Percentiles rank a stretch among this genome's conserved stretches.
Evolutionary conservation across 2,113 vertebrate genomes (phyloP).

Genomic region (Chitala chitala): DNA sequence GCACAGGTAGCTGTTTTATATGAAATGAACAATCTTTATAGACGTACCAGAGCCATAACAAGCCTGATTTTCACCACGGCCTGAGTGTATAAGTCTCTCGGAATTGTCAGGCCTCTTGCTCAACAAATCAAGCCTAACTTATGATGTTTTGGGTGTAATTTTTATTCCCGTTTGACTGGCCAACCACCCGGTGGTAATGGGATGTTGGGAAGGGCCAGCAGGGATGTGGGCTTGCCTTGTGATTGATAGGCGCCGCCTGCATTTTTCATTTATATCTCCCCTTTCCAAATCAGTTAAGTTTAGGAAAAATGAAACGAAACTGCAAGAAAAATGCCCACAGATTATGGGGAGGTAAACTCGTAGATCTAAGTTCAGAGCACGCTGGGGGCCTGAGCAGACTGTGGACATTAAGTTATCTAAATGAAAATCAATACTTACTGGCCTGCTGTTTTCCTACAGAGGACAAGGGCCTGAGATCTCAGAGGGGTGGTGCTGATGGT

Average conservation of each 20-base stretch:
- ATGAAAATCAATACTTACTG: conserved; percentile 97
- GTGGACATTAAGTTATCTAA: conserved; percentile 98
- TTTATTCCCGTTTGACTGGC: conserved; percentile 96
- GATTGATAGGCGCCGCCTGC: conserved; percentile 80
- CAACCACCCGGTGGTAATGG: conserved; percentile 93
- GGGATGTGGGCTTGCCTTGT: conserved; percentile 76
- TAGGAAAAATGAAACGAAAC: conserved; percentile 91
- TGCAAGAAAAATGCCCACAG: conserved; percentile 85
- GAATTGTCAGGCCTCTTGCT: conserved; percentile 88
- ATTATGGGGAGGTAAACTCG: conserved; percentile 70
- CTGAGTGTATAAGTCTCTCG: conserved; percentile 82
- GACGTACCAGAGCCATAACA: conserved; percentile 85
- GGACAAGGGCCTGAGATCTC: conserved; percentile 72
- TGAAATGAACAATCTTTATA: conserved; percentile 98
- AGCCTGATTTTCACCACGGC: conserved; percentile 85
- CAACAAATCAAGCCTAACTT: conserved; percentile 98
- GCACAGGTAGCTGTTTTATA: conserved; percentile 91
- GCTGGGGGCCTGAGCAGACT: conserved; percentile 78
- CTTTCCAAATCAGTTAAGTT: conserved; percentile 91
- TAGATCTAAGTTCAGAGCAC: conserved; percentile 75
- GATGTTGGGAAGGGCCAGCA: conserved; percentile 83
- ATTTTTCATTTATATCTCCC: conserved; percentile 91
- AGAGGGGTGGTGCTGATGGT: too few relatives aligned
- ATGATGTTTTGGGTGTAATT: conserved; percentile 95
- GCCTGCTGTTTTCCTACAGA: conserved; percentile 77